Percentiles rank a stretch among this genome's conserved stretches.
Evolutionary conservation across 1,140 invertebrate genomes (phyloP).

Genomic region (Goniozus legneri): DNA sequence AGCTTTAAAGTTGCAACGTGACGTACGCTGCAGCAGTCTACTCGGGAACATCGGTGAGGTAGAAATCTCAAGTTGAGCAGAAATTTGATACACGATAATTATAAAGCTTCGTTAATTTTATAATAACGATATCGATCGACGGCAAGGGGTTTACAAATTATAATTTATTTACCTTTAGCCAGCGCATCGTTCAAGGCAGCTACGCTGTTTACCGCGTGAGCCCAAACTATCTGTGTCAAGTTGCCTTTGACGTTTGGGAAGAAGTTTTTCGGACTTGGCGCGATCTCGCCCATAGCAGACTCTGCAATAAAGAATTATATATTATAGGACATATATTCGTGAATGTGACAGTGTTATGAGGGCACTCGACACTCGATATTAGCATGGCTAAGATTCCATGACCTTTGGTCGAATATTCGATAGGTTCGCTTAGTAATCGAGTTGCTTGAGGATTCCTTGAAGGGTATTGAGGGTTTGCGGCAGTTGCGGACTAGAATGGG

Average conservation of each 20-base stretch:
- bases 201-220: constrained; percentile 76
- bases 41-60: no score
- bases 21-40: no score
- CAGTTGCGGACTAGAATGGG: no score
- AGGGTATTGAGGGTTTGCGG: no score
- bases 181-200: constrained; percentile 61
- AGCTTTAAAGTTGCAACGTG: no score
- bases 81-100: no score
- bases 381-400: constrained; percentile 15
- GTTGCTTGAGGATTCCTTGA: constrained; percentile 19
- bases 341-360: background rate
- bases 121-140: no score
- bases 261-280: constrained; percentile 28
- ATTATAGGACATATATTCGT: background rate
- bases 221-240: constrained; percentile 75
- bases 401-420: constrained; percentile 27
- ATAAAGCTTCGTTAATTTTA: no score
- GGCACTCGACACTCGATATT: constrained; percentile 19
- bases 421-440: constrained; percentile 21
- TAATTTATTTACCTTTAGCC: constrained; percentile 43
- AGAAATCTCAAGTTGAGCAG: no score
- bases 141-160: no score
- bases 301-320: no score
- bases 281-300: constrained; percentile 20
- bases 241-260: constrained; percentile 56